These are phyloP conservation scores for Melipona bicolor DNA, from an alignment of 2,888 invertebrate species.

Conservation along the genomic window DNA sequence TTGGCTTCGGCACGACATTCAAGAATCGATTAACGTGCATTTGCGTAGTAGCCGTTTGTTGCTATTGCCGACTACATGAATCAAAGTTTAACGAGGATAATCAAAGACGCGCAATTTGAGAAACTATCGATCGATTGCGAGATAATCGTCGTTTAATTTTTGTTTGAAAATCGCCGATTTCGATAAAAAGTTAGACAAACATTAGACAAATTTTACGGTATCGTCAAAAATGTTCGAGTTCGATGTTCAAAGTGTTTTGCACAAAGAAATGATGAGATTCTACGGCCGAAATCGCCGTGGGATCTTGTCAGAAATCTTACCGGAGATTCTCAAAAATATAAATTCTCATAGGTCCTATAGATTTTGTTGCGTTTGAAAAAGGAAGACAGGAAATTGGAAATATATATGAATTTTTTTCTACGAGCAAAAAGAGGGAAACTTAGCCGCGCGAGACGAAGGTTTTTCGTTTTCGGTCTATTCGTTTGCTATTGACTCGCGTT, in stretches of 20 bases:
- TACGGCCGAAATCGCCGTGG: not conserved
- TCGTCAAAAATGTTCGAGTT: not conserved
- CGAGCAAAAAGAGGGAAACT: conserved; percentile 7
- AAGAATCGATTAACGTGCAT: not conserved
- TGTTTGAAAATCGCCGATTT: conserved; percentile 1
- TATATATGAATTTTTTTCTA: conserved; percentile 28
- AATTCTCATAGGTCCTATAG: conserved; percentile 25
- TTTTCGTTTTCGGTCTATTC: conserved; percentile 3
- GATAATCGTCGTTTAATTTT: conserved; percentile 33
- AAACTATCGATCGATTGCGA: not conserved
- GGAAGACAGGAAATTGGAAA: not conserved
- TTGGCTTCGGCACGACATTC: not conserved
- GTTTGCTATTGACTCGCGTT: conserved; percentile 18
- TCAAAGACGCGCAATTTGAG: not conserved
- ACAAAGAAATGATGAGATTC: not conserved
- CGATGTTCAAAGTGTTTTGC: conserved; percentile 7
- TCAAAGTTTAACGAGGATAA: not conserved
- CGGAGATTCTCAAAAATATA: not conserved
- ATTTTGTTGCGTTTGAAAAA: conserved; percentile 3
- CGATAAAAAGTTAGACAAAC: conserved; percentile 18
- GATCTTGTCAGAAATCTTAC: not conserved
- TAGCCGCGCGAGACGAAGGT: conserved; percentile 3
- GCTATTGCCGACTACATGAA: not conserved
- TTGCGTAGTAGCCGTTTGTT: not conserved
- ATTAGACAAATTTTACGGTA: not conserved